phyloP scores from a whole-genome alignment of 2,113 vertebrate species.

The Prionailurus bengalensis region DNA sequence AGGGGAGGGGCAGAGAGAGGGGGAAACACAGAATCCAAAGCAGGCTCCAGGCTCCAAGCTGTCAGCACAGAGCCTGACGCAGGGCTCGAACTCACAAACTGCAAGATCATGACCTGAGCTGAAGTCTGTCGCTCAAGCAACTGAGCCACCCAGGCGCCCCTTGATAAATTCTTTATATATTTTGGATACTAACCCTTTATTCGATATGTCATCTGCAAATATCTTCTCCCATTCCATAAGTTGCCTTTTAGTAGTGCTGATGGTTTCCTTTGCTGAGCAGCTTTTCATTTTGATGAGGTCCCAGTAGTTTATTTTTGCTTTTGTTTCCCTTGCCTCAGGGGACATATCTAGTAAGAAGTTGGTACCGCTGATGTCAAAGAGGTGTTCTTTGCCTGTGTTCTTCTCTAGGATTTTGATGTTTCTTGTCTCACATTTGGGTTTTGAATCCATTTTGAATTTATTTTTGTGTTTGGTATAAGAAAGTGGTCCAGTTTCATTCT shows the following conservation, averaged over 20 bases:
- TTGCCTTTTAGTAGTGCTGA: background rate
- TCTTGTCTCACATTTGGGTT: background rate
- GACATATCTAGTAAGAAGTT: background rate
- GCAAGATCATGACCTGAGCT: too few species aligned
- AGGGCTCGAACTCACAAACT: too few species aligned
- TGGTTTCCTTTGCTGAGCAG: background rate
- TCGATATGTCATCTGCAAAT: background rate
- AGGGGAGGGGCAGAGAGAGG: too few species aligned
- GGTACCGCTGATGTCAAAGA: background rate
- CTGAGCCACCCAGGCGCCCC: too few species aligned
- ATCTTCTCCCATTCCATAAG: background rate
- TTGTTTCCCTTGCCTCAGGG: background rate
- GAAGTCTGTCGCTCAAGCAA: too few species aligned
- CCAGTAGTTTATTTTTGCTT: background rate
- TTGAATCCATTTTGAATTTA: background rate
- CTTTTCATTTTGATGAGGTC: background rate
- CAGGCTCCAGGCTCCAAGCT: too few species aligned
- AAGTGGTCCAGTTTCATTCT: background rate
- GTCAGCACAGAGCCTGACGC: too few species aligned
- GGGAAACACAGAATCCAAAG: too few species aligned
- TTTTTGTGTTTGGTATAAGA: background rate
- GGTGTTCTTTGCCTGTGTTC: background rate
- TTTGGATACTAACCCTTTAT: background rate
- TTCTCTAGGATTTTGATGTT: background rate
- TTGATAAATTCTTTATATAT: background rate